Conservation (phyloP, 2,888 invertebrate genomes). For the Agonopterix heracliana region DNA sequence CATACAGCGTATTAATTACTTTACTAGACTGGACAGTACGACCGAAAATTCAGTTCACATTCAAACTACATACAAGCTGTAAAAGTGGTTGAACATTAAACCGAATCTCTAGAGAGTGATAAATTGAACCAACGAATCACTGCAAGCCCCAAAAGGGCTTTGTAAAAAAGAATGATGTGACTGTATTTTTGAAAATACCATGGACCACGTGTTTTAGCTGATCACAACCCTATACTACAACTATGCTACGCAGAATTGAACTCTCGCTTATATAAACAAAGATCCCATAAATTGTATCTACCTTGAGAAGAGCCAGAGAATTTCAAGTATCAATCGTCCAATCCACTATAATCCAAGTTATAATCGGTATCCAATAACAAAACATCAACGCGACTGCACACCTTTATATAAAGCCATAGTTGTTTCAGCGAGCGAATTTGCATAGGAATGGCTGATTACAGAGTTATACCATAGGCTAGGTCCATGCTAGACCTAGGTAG, state of each 20-base stretch:
- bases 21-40: too few relatives aligned
- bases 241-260: not conserved
- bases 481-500: constrained; percentile 7
- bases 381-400: constrained; percentile 2
- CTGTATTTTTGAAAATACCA: too few relatives aligned
- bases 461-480: constrained; percentile 56
- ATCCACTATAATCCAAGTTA: not conserved
- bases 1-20: too few relatives aligned
- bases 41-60: too few relatives aligned
- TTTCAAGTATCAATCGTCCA: too few relatives aligned
- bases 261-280: not conserved
- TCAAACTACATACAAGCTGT: too few relatives aligned
- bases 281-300: not conserved
- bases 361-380: not conserved
- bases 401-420: constrained; percentile 67
- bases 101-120: too few relatives aligned
- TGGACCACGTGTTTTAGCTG: not conserved
- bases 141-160: too few relatives aligned
- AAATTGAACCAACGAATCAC: too few relatives aligned
- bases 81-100: too few relatives aligned
- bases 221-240: not conserved
- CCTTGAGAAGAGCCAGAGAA: too few relatives aligned
- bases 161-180: too few relatives aligned
- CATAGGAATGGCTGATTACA: constrained; percentile 73
- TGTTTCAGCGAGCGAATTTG: constrained; percentile 68